Conservation (phyloP, 2,113 vertebrate species). For the Mugil cephalus region DNA sequence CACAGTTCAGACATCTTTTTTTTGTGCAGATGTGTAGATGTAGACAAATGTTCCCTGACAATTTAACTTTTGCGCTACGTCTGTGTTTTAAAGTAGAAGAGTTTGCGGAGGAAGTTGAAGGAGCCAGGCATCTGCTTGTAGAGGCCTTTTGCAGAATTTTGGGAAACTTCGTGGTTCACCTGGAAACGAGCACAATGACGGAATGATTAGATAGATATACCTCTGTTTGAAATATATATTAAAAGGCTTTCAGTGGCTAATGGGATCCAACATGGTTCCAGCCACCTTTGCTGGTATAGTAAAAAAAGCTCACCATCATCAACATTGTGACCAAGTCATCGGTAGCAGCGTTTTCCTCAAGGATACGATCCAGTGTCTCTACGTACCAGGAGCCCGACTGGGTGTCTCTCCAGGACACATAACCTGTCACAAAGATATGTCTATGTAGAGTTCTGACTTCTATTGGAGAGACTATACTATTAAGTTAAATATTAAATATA, state of each 20-base stretch:
- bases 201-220: neutral
- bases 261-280: neutral
- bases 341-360: conserved; percentile 78
- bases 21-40: neutral
- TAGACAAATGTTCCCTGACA: neutral
- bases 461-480: neutral
- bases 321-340: conserved; percentile 89
- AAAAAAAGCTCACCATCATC: conserved; percentile 83
- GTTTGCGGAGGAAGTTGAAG: conserved; percentile 95
- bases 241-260: neutral
- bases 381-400: conserved; percentile 91
- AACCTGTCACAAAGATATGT: conserved; percentile 87
- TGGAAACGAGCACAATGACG: conserved; percentile 65
- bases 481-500: neutral
- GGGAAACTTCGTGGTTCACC: conserved; percentile 91
- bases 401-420: conserved; percentile 92
- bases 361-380: conserved; percentile 86
- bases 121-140: conserved; percentile 95
- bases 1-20: neutral
- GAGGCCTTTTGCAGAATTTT: conserved; percentile 84
- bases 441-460: neutral
- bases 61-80: neutral
- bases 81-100: conserved; percentile 85
- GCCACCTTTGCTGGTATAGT: neutral
- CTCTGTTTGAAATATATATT: neutral